Conservation (phyloP, 1,140 invertebrate species). For the Drosophila ironensis region DNA sequence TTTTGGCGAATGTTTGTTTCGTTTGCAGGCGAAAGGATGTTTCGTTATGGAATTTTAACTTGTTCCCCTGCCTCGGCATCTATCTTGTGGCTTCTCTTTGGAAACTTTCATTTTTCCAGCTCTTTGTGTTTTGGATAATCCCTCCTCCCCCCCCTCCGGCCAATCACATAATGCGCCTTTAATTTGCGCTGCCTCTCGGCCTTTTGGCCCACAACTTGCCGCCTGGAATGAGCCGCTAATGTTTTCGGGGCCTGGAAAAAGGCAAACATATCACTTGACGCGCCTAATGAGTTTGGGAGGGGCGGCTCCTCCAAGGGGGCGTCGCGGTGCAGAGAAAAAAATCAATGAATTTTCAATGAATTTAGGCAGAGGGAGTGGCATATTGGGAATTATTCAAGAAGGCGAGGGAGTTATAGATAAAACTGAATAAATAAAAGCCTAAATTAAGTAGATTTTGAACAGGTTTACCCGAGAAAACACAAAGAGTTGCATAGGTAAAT, state of each 20-base stretch:
- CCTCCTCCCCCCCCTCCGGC: neutral
- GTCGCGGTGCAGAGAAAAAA: neutral
- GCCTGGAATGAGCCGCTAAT: constrained; percentile 73
- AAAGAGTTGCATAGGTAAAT: no score
- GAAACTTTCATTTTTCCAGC: constrained; percentile 26
- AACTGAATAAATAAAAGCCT: no score
- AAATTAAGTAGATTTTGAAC: no score
- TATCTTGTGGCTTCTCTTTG: constrained; percentile 3
- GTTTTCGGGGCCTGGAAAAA: constrained; percentile 52
- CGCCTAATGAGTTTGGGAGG: constrained; percentile 65
- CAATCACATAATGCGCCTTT: constrained; percentile 66
- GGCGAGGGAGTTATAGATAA: no score
- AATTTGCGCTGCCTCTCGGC: constrained; percentile 52
- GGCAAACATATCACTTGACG: constrained; percentile 76
- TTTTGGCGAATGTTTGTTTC: constrained; percentile 18
- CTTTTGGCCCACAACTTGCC: constrained; percentile 52
- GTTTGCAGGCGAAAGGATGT: neutral
- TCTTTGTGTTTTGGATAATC: neutral
- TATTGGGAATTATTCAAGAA: no score
- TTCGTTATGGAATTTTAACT: constrained; percentile 12
- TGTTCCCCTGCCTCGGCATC: constrained; percentile 3
- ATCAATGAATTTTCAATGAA: no score
- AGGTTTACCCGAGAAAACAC: neutral
- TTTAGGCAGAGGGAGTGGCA: no score
- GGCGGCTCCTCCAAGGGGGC: neutral